Conservation (phyloP, 2,888 invertebrate genomes). For the Morinoia aosen region DNA sequence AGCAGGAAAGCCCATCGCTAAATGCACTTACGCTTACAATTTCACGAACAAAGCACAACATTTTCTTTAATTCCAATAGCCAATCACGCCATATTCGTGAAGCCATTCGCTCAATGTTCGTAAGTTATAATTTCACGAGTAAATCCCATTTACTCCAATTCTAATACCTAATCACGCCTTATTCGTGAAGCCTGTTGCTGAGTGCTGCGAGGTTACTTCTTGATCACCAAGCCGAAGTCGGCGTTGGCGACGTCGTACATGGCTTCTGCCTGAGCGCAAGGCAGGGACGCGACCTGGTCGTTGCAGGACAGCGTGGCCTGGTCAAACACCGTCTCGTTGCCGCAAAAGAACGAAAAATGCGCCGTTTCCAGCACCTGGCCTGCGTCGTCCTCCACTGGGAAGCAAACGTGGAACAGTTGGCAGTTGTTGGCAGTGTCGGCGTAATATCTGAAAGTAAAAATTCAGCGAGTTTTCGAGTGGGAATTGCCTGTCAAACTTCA, state of each 20-base stretch:
- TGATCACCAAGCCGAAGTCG: slow-evolving; percentile 41
- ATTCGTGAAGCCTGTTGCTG: too few species aligned
- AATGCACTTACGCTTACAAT: too few species aligned
- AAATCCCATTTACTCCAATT: too few species aligned
- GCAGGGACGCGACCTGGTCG: slow-evolving; percentile 58
- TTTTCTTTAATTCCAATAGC: too few species aligned
- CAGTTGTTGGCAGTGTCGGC: slow-evolving; percentile 68
- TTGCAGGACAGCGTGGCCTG: slow-evolving; percentile 68
- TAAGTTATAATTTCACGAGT: too few species aligned
- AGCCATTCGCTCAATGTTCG: too few species aligned
- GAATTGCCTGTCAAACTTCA: too few species aligned
- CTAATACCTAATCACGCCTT: too few species aligned
- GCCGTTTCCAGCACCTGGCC: slow-evolving; percentile 66
- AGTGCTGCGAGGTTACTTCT: not conserved
- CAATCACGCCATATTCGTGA: too few species aligned
- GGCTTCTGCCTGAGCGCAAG: slow-evolving; percentile 58
- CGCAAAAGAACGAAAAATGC: slow-evolving; percentile 69
- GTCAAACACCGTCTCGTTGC: slow-evolving; percentile 69
- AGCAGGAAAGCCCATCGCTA: too few species aligned
- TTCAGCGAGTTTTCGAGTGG: too few species aligned
- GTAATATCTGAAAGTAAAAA: slow-evolving; percentile 68
- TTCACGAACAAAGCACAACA: too few species aligned
- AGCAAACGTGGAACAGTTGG: slow-evolving; percentile 69
- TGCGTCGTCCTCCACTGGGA: slow-evolving; percentile 66
- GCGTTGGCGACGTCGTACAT: slow-evolving; percentile 54